Percentiles rank a stretch among this genome's conserved stretches.
phyloP scores from a whole-genome alignment of 2,888 invertebrate genomes.

The Caenorhabditis sp. region DNA sequence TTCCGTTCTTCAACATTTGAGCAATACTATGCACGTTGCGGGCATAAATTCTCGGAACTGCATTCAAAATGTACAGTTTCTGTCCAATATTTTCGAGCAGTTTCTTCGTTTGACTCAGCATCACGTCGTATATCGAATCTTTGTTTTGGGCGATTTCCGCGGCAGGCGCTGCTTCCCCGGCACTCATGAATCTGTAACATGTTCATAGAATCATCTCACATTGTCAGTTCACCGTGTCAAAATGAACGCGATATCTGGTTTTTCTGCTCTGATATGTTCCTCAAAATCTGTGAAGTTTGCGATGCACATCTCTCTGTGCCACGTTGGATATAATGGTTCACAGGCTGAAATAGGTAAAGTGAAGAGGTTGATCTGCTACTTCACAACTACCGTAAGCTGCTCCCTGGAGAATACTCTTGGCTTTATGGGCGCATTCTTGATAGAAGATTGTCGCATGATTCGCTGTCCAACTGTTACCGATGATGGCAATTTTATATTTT shows the following conservation, averaged over 20 bases:
- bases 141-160: constrained; percentile 4
- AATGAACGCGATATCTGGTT: constrained; percentile 41
- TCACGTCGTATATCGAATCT: constrained; percentile 24
- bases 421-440: constrained; percentile 34
- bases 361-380: not conserved
- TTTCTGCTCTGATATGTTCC: constrained; percentile 3
- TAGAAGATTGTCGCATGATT: constrained; percentile 42
- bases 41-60: constrained; percentile 5
- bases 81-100: constrained; percentile 7
- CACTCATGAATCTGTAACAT: constrained; percentile 18
- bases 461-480: constrained; percentile 54
- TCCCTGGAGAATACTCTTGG: constrained; percentile 42
- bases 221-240: constrained; percentile 27
- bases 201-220: not conserved
- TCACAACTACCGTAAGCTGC: constrained; percentile 18
- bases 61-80: constrained; percentile 34
- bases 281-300: constrained; percentile 38
- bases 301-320: not conserved
- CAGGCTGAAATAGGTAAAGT: constrained; percentile 11
- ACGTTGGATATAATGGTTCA: constrained; percentile 24
- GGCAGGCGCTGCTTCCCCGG: not conserved
- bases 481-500: constrained; percentile 19
- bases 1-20: constrained; percentile 8
- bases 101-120: constrained; percentile 32
- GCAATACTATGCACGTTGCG: not conserved